Evolutionary conservation across 2,797 vertebrate genomes (phyloP).

Genomic region (Hozukius guyotensis): DNA sequence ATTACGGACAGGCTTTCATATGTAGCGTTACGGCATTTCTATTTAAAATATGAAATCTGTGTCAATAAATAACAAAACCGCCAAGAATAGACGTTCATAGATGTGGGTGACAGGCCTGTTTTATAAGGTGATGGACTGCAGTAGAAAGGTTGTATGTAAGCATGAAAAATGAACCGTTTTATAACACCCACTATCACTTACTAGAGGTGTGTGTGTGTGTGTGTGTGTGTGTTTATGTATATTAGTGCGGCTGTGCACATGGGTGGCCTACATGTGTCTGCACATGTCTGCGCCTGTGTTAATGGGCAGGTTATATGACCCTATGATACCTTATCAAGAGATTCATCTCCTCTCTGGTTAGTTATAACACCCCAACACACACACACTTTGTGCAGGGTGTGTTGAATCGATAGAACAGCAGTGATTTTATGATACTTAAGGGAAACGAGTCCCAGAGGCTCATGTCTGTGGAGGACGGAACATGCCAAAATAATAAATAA

Average conservation of each 20-base stretch:
- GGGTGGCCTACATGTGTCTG: background rate
- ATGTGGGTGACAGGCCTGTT: conserved; percentile 33
- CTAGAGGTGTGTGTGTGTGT: background rate
- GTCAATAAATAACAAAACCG: conserved; percentile 20
- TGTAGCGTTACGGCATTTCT: background rate
- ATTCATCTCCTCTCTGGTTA: background rate
- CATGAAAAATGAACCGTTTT: background rate
- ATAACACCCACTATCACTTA: background rate
- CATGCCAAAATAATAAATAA: no score
- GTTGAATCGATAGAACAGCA: background rate
- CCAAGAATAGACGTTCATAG: background rate
- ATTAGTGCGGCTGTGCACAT: background rate
- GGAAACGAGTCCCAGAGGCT: background rate
- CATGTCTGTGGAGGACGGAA: no score
- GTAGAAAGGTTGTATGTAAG: no score
- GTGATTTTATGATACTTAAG: background rate
- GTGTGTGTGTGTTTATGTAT: background rate
- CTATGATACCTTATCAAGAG: background rate
- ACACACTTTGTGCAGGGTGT: background rate
- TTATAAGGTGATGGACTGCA: background rate
- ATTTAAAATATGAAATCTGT: background rate
- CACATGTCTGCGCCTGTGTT: background rate
- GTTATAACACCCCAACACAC: background rate
- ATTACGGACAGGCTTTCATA: background rate
- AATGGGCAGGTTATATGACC: background rate